phyloP scores from a whole-genome alignment of 2,797 vertebrate species.

The Poecile montanus region DNA sequence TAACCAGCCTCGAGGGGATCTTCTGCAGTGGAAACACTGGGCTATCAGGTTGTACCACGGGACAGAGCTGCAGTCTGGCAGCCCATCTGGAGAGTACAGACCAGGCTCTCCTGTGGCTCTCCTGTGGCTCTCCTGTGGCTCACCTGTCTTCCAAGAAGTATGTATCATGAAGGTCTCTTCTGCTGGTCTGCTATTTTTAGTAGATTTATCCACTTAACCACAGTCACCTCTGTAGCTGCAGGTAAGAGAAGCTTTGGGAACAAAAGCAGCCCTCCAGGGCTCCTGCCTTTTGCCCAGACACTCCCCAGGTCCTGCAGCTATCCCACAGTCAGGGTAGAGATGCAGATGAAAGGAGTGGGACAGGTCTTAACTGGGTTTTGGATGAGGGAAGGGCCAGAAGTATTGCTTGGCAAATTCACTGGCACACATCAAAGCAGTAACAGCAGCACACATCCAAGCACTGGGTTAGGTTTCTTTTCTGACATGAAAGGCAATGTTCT shows the following conservation, averaged over 20 bases:
- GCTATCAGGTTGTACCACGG: not conserved
- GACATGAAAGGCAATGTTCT: not conserved
- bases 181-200: not conserved
- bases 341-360: not conserved
- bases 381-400: not conserved
- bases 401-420: not conserved
- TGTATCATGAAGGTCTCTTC: not conserved
- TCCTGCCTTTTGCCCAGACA: slow-evolving; percentile 4
- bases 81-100: slow-evolving; percentile 2
- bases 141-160: not conserved
- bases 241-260: not conserved
- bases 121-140: not conserved
- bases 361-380: not conserved
- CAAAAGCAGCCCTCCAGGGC: not conserved
- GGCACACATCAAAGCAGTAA: not conserved
- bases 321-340: not conserved
- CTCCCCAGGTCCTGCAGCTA: not conserved
- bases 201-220: not conserved
- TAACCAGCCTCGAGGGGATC: not conserved
- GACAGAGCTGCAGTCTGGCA: not conserved
- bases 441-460: not conserved
- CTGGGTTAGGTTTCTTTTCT: not conserved
- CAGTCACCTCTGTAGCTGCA: not conserved
- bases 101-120: not conserved
- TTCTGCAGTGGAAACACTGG: not conserved